Evolutionary conservation across 2,113 vertebrate genomes (phyloP), one percentile per base, ranked within the genome.

Genomic region (Leptobrachium leishanense): DNA sequence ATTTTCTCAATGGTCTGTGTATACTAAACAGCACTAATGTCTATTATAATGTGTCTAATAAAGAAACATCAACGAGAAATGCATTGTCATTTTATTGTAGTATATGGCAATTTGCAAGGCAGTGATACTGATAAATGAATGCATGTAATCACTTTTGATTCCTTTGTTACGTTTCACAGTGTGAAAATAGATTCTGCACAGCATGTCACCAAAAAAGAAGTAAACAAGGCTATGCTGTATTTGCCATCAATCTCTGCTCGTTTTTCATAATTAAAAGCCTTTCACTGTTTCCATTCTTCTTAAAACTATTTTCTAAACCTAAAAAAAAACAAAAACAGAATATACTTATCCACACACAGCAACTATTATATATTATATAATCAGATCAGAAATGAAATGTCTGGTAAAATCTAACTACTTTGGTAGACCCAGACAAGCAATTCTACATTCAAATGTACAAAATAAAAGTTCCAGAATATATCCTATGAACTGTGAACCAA

Each of bases 161-260:
- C 91, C 92, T 93, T 92, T 93, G 92, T 92, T 92, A 85, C 87
- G 90, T 91, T 89, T 90, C 91, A 87, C 92, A 93, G 92, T 91
- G 89, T 91, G 93, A 93, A 90, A 88, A 91, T 84, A 86, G 91
- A 88, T 92, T 90, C 89, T 59, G 78, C 92, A 90, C 92, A 93
- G 93, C 93, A 90, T 55, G 90, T 85, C 85, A 88, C 87, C 88
- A 44, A 83, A 87, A 91, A 89, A 91, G 90, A 94, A 92, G 92
- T 91, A 92, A 89, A 87, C 84, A 39, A 86, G 81, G 83, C 78
- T 82, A 85, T 81, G 82, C 83, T 68, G 69, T 86, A 76, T 82
- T 68, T 66, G 82, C 86, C 88, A 92, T 92, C 92, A 88, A 90
- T 91, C 90, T 91, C 86, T 66, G 84, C 90, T 91, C 83, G 86